These are phyloP conservation scores for Scrobipalpa atriplicella DNA, from an alignment of 2,888 invertebrate species.

Conservation along the genomic window DNA sequence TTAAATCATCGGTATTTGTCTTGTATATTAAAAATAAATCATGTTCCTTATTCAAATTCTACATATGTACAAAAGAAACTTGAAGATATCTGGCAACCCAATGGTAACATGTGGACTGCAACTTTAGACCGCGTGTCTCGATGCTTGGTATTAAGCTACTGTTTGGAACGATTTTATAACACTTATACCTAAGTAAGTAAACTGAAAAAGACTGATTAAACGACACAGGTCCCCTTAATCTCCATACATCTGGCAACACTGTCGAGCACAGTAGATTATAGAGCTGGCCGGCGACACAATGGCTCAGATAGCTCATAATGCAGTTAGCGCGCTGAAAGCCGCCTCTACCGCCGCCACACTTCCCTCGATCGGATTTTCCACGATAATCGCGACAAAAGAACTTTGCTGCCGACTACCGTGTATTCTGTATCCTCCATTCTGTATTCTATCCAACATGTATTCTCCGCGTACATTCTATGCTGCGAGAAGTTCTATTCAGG, in stretches of 20 bases:
- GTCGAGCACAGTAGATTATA: slow-evolving; percentile 61
- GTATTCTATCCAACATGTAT: slow-evolving; percentile 23
- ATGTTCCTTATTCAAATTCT: no score
- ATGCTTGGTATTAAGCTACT: background rate
- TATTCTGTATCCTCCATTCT: slow-evolving; percentile 33
- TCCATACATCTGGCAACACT: background rate
- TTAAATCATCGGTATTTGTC: slow-evolving; percentile 45
- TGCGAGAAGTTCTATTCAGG: slow-evolving; percentile 59
- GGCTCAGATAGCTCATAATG: slow-evolving; percentile 78
- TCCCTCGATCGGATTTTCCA: slow-evolving; percentile 70
- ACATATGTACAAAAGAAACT: no score
- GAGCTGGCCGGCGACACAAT: slow-evolving; percentile 62
- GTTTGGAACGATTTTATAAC: no score
- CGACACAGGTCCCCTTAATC: background rate
- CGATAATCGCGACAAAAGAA: slow-evolving; percentile 82
- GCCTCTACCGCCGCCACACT: slow-evolving; percentile 59
- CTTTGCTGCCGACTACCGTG: slow-evolving; percentile 65
- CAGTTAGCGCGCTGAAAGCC: slow-evolving; percentile 78
- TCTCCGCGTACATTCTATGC: slow-evolving; percentile 17
- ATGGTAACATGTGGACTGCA: slow-evolving; percentile 38
- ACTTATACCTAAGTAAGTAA: no score
- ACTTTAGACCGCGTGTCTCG: slow-evolving; percentile 41
- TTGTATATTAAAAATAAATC: no score
- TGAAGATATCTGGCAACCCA: background rate
- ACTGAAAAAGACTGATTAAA: no score